phyloP scores from a whole-genome alignment of 2,113 vertebrate genomes.

The Centrocercus urophasianus region DNA sequence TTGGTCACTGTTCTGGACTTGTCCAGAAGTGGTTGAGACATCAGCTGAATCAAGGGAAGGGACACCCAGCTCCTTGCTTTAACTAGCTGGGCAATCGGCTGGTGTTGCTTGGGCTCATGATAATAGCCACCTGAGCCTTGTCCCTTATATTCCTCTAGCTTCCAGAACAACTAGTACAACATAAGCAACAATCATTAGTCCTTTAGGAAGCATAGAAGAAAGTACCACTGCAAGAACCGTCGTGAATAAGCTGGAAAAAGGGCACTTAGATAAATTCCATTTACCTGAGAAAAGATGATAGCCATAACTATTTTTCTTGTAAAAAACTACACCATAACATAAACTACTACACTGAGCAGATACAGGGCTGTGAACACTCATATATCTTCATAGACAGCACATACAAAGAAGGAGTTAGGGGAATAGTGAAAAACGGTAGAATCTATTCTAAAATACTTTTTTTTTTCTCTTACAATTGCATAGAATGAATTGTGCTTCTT shows the following conservation, averaged over 20 bases:
- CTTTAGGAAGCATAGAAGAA: not conserved
- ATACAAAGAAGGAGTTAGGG: not conserved
- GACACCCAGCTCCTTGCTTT: too few relatives aligned
- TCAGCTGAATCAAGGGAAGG: too few relatives aligned
- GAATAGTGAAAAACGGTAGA: not conserved
- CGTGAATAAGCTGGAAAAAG: not conserved
- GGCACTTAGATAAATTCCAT: not conserved
- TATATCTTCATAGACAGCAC: conserved; percentile 9
- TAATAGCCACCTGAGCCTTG: too few relatives aligned
- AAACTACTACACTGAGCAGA: conserved; percentile 6
- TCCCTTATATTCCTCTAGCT: not conserved
- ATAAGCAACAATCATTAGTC: not conserved
- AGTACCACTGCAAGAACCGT: not conserved
- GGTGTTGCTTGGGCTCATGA: too few relatives aligned
- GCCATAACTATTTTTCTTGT: not conserved
- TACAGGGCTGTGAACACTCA: conserved; percentile 8
- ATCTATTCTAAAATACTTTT: not conserved
- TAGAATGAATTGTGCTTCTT: not conserved
- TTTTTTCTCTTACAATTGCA: not conserved
- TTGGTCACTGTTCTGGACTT: too few relatives aligned
- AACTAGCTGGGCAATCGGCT: too few relatives aligned
- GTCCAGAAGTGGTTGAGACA: too few relatives aligned
- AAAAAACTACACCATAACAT: not conserved
- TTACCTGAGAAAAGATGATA: not conserved
- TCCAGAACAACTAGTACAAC: not conserved